Evolutionary conservation across 2,113 vertebrate genomes (phyloP).

Genomic region (Eurypyga helias): DNA sequence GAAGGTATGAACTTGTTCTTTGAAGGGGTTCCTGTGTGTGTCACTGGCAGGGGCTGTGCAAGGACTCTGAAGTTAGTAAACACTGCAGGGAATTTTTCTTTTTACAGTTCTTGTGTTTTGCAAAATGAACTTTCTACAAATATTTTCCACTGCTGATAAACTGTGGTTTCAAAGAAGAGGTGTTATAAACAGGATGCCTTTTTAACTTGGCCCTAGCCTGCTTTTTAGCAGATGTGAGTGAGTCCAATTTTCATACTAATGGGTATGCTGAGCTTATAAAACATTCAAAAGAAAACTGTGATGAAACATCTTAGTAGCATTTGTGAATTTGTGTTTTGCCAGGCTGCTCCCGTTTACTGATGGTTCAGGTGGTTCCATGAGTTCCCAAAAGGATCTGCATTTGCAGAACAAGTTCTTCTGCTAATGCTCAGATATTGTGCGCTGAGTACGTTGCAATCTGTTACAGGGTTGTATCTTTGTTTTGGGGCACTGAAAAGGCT

Average conservation of each 20-base stretch:
- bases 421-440: background rate
- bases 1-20: background rate
- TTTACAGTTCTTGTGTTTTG: background rate
- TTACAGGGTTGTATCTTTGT: background rate
- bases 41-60: background rate
- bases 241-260: conserved; percentile 11
- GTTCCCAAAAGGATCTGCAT: background rate
- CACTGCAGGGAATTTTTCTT: background rate
- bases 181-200: background rate
- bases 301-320: background rate
- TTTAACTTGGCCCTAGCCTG: background rate
- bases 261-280: background rate
- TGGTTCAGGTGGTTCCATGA: background rate
- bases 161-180: background rate
- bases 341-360: background rate
- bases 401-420: background rate
- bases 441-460: background rate
- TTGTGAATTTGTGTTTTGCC: background rate
- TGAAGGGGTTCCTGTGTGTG: background rate
- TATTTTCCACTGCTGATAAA: background rate
- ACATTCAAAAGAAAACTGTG: background rate
- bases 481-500: background rate
- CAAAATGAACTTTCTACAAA: background rate
- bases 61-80: background rate
- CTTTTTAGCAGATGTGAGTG: background rate